Evolutionary conservation across 2,888 invertebrate species (phyloP), one percentile per base, ranked within the genome.

Genomic region (Pyrrhia umbra): DNA sequence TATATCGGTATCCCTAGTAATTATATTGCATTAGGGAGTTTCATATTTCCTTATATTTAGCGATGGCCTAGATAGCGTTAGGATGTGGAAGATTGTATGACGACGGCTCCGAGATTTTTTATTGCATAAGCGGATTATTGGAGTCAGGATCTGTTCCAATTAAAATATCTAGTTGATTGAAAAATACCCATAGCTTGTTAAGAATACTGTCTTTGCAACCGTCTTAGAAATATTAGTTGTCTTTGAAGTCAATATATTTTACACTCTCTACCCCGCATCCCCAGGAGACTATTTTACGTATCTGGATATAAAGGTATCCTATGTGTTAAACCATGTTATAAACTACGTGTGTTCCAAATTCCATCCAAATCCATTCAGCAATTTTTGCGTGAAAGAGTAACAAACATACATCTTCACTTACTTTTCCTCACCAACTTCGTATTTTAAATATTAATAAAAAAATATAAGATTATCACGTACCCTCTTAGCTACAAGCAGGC

Each of bases 131-230:
- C 34, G 15, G 34, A 4, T 70, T 49, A 63, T 18, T 63, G 43
- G 13, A 64, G 27, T 71, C 63, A 34, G 37, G 37, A 71, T 30
- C 43, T 6, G 3, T 50, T 45, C 27, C 43, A 63, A 66, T 66
- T 66, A 63, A 65, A 71, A 37, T 71, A 15, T 43, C 23, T 15
- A 6, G 37, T 15, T 37, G 18, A 42, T 49, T 15, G 37, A 37
- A 62, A 63, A 42, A 47, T 37, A 34, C 21, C 15, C 13, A 10
- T 43, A 9, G 15, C 21, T 70, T 63, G 40, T 47, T 43, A 27
- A 49, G 13, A 49, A 49, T 43, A 5, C 2, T 5, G 13, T 37
- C 10, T 42, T 8, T 2, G 16, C 9, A 2, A 49, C 3, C 13
- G 13, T 9, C 4, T 20, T 6, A 6, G 13, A 13, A 9, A 18